A percentile compares a stretch with the other conserved stretches of the same genome.
phyloP scores from a whole-genome alignment of 2,113 vertebrate genomes.

The Dromiciops gliroides region DNA sequence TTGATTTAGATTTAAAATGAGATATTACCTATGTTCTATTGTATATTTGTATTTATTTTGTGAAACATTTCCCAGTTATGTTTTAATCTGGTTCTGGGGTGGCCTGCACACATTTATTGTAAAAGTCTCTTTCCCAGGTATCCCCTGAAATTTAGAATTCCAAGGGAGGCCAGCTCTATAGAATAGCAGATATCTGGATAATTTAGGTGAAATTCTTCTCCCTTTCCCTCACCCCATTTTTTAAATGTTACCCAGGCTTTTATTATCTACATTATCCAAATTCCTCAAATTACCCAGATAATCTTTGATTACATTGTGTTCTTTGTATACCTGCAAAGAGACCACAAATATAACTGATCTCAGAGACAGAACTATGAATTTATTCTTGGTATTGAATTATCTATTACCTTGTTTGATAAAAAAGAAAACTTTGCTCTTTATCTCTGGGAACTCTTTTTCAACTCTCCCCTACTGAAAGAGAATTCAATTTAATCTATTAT shows the following conservation, averaged over 20 bases:
- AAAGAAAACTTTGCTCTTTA: neutral
- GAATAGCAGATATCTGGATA: neutral
- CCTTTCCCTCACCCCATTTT: neutral
- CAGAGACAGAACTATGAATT: neutral
- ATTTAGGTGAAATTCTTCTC: conserved; percentile 6
- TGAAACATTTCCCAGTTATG: neutral
- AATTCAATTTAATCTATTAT: neutral
- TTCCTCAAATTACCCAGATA: conserved; percentile 3
- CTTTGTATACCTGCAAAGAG: neutral
- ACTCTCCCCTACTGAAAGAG: neutral
- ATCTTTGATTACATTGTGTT: neutral
- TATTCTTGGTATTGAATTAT: neutral
- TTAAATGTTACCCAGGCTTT: neutral
- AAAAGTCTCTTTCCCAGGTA: neutral
- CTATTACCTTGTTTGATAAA: neutral
- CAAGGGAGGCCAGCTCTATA: neutral
- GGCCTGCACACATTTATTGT: neutral
- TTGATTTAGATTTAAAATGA: neutral
- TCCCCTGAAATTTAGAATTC: neutral
- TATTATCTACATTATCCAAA: conserved; percentile 1
- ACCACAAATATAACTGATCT: neutral
- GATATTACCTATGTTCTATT: neutral
- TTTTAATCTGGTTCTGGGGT: neutral
- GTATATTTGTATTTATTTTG: neutral
- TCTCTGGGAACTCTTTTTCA: neutral